A percentile compares a stretch with the other conserved stretches of the same genome.
Evolutionary conservation across 1,140 invertebrate species (phyloP).

Genomic region (Cotesia chilonis): DNA sequence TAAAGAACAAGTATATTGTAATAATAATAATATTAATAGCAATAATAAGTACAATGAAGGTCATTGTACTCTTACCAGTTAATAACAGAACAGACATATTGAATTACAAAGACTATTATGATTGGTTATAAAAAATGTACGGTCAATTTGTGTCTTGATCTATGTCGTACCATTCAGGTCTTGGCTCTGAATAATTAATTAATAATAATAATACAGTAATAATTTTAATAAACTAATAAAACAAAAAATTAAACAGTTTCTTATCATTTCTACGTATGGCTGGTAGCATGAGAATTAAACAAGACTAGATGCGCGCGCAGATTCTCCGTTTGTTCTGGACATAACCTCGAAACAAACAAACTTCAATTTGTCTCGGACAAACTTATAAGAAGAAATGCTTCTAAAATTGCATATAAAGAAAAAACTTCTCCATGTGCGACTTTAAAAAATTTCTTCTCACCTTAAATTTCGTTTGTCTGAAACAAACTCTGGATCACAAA

Average conservation of each 20-base stretch:
- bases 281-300: constrained; percentile 47
- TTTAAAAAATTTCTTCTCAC: no score
- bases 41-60: no score
- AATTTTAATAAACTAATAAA: background rate
- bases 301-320: constrained; percentile 53
- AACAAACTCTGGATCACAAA: no score
- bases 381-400: no score
- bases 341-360: no score
- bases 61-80: constrained; percentile 2
- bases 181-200: background rate
- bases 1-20: constrained; percentile 14
- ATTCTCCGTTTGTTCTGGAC: no score
- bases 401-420: no score
- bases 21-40: no score
- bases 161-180: constrained; percentile 1
- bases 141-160: background rate
- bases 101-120: constrained; percentile 1
- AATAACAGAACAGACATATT: constrained; percentile 8
- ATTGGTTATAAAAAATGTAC: constrained; percentile 15
- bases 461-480: no score
- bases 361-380: no score
- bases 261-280: constrained; percentile 32
- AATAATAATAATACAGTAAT: constrained; percentile 2
- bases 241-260: constrained; percentile 1
- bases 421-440: no score